Base-by-base conservation (phyloP, 2,797 vertebrate species). In the Melanotaenia maccullochi region DNA sequence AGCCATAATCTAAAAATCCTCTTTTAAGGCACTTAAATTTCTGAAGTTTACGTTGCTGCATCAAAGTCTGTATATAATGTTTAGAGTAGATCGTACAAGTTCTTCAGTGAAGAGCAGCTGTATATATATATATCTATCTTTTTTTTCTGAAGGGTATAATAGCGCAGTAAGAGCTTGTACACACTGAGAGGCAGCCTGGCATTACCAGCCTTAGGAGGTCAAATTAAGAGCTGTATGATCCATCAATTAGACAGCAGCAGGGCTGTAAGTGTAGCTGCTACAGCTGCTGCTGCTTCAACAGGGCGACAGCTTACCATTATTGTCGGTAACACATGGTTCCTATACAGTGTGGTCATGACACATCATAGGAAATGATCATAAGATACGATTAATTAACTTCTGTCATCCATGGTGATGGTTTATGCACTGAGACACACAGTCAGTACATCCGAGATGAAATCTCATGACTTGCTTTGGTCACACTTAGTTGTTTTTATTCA, bases 151-250 rank as follows among this genome's bases (percentile, higher is more conserved):
- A 78, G 80, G 78, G 70, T 84, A 71, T 82, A 85, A 87, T 87
- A 78, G 82, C 85, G 83, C 86, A 85, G 83, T 75, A 24, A 85
- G 88, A 89, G 85, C 83, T 85, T 81, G 77, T 85, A 81, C 74
- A 71, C 60, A n/a, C 73, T 22, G 76, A 90, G 77, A 73, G 92
- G 89, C 88, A 88, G 89, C 90, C 87, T 89, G 87, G 86, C 83
- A 90, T 92, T 90, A 85, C 69, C 84, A 87, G 85, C 87, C 86
- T 85, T 90, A 87, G 81, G 88, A 94, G 91, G 90, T 93, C 89
- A 93, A 89, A 91, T 91, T 92, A 88, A 88, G 87, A 93, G 89
- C 90, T 89, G 91, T 92, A 88, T 84, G 89, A 91, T 92, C 90
- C 86, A 90, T 93, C 92, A 93, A 87, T 91, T 89, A 91, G 91